Percentiles rank a stretch among this genome's conserved stretches.
phyloP scores from a whole-genome alignment of 1,140 invertebrate species.

The Drosophila kikkawai region DNA sequence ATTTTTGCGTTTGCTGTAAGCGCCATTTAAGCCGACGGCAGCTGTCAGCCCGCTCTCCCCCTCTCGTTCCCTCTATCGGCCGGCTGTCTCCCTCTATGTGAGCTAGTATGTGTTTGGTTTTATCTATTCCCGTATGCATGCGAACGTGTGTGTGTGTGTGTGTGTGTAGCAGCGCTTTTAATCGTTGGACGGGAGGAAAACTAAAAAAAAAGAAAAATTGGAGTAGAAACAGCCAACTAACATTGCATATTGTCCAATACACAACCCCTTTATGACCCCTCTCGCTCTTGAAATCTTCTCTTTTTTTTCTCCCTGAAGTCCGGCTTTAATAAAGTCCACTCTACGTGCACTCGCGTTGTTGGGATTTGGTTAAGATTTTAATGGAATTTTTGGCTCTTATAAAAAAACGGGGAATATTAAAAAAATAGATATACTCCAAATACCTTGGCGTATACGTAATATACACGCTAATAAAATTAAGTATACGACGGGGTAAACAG shows the following conservation, averaged over 20 bases:
- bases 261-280: constrained; percentile 31
- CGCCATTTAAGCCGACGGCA: constrained; percentile 63
- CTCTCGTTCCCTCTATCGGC: neutral
- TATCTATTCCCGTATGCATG: constrained; percentile 37
- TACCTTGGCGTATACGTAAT: neutral
- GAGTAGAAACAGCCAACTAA: constrained; percentile 22
- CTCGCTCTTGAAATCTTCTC: neutral
- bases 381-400: constrained; percentile 4
- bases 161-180: constrained; percentile 50
- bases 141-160: constrained; percentile 11
- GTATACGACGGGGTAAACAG: constrained; percentile 9
- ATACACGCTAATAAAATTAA: neutral
- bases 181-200: constrained; percentile 43
- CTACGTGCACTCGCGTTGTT: constrained; percentile 16
- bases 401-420: neutral
- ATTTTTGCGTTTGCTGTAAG: constrained; percentile 55
- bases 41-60: constrained; percentile 37
- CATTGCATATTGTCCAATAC: constrained; percentile 49
- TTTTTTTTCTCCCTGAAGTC: neutral
- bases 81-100: neutral
- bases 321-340: constrained; percentile 24
- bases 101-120: constrained; percentile 24
- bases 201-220: constrained; percentile 9
- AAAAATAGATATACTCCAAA: neutral
- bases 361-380: constrained; percentile 14